Conservation (phyloP, 2,797 vertebrate genomes). For the Octomys mimax region DNA sequence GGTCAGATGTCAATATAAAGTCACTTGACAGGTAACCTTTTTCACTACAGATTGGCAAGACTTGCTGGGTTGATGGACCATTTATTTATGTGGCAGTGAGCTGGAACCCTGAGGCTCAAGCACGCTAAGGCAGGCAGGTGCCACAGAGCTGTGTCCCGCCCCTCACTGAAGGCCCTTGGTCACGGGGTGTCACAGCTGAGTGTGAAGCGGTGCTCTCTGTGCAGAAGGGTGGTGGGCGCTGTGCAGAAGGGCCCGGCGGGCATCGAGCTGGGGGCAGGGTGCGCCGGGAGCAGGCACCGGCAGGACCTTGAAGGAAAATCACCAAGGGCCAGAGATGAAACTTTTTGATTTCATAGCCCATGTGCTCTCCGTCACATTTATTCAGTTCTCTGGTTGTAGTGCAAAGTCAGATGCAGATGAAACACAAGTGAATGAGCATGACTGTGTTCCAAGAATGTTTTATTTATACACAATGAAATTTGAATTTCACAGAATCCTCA, state of each 20-base stretch:
- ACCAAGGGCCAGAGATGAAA: neutral
- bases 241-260: neutral
- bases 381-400: neutral
- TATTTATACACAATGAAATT: constrained; percentile 31
- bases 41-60: neutral
- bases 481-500: neutral
- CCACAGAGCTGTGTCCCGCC: too few species aligned
- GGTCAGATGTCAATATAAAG: neutral
- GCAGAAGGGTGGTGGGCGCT: neutral
- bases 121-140: neutral
- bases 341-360: neutral
- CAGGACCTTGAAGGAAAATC: neutral
- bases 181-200: neutral
- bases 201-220: neutral
- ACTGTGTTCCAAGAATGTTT: neutral
- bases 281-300: neutral
- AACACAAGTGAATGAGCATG: neutral
- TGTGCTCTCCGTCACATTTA: neutral
- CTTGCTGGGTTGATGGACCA: neutral
- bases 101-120: neutral
- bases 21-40: neutral
- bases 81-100: neutral
- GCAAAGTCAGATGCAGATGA: neutral
- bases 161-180: neutral
- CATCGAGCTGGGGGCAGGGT: neutral